Evolutionary conservation across 2,888 invertebrate genomes (phyloP).

Genomic region (Cosmorhoe ocellata): DNA sequence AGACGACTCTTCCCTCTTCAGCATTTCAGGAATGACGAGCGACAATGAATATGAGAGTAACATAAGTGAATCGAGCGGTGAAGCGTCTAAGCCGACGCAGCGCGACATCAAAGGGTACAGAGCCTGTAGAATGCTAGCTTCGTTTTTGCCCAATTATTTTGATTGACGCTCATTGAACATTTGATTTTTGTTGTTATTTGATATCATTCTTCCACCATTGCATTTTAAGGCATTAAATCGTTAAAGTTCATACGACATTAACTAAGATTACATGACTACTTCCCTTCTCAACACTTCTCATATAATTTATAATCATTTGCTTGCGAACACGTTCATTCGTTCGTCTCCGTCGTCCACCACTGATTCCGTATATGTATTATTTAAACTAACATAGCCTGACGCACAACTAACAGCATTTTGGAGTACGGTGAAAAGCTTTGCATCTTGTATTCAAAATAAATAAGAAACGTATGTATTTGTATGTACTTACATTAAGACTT

Average conservation of each 20-base stretch:
- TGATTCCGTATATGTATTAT: conserved; percentile 6
- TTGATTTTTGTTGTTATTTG: conserved; percentile 42
- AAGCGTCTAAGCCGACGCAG: conserved; percentile 73
- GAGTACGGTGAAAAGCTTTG: conserved; percentile 26
- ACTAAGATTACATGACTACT: conserved; percentile 23
- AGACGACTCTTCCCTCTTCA: conserved; percentile 80
- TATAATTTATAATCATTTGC: conserved; percentile 33
- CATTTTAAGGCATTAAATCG: conserved; percentile 24
- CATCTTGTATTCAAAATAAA: conserved; percentile 8
- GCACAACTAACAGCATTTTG: conserved; percentile 23
- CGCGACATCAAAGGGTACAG: conserved; percentile 78
- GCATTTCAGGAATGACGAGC: conserved; percentile 83
- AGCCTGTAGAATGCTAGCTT: conserved; percentile 76
- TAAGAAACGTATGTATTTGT: neutral
- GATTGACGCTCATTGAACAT: conserved; percentile 67
- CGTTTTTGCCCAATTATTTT: conserved; percentile 67
- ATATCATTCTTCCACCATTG: conserved; percentile 36
- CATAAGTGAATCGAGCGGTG: conserved; percentile 79
- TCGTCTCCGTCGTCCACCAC: conserved; percentile 16
- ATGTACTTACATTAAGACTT: conserved; percentile 1
- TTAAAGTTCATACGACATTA: conserved; percentile 19
- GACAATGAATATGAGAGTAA: conserved; percentile 82
- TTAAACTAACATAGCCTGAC: conserved; percentile 22
- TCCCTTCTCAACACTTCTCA: too few relatives aligned
- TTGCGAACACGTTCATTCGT: conserved; percentile 31